These are phyloP conservation scores for Epinephelus awoara DNA, from an alignment of 2,797 vertebrate species.

Conservation along the genomic window DNA sequence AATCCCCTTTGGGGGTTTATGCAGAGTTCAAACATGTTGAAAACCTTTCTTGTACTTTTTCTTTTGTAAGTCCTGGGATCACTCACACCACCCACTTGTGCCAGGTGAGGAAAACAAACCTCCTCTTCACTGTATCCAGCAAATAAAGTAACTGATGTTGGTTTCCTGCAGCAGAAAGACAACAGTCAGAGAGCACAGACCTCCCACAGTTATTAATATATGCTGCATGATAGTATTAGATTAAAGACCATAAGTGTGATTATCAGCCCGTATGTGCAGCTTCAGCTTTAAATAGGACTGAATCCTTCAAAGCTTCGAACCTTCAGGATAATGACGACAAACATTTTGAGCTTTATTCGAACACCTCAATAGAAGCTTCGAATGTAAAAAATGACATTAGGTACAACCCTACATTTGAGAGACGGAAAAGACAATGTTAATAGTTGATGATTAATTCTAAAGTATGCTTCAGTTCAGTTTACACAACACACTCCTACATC, in stretches of 20 bases:
- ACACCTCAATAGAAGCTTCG: no score
- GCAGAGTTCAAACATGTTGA: background rate
- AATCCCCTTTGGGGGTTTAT: background rate
- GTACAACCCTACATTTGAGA: background rate
- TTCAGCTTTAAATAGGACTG: background rate
- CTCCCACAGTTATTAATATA: background rate
- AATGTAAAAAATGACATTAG: no score
- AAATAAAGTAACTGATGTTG: background rate
- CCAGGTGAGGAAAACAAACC: slow-evolving; percentile 9
- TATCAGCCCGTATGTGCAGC: background rate
- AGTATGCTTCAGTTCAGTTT: background rate
- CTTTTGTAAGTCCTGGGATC: background rate
- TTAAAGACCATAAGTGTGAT: background rate
- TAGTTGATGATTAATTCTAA: no score
- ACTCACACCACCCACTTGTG: background rate
- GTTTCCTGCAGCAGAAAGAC: background rate
- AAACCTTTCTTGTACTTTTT: background rate
- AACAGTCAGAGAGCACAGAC: background rate
- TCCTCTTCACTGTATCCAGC: slow-evolving; percentile 5
- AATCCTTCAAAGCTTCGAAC: no score
- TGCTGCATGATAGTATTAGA: background rate
- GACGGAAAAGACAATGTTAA: no score
- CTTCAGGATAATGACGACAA: no score
- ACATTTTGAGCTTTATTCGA: no score
- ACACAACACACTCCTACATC: background rate